Evolutionary conservation across 2,888 invertebrate genomes (phyloP), one percentile per base, ranked within the genome.

Genomic region (Lycocerus yunnanus): DNA sequence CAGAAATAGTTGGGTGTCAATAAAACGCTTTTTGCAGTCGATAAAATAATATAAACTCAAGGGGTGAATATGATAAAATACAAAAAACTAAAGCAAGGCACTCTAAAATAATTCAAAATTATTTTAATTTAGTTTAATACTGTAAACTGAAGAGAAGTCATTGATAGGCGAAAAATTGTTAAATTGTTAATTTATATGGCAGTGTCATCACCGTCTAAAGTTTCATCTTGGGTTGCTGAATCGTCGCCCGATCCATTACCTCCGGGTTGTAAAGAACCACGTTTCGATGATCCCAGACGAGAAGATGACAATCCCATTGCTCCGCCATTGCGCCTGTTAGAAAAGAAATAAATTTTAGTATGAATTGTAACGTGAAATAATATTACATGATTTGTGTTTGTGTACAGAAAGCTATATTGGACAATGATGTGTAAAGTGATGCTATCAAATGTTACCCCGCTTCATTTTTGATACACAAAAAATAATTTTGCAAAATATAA

Each of bases 191-290:
- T 61, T 43, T 77, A 77, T 73, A 77, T 90, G 78, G 89, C 88
- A 78, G 88, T 88, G 79, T 93, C 94, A 83, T 93, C 93, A 83
- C 92, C 93, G 86, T 93, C 93, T 86, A 92, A 90, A 82, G 93
- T 92, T 84, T 94, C 94, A 86, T 94, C 92, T 87, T 93, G 93
- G 80, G 93, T 92, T 84, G 92, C 90, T 75, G 93, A 93, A 86
- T 93, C 94, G 86, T 93, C 94, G 9, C 93, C 93, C 63, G 93
- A 93, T 79, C 92, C 93, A 79, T 87, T 87, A 59, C 87, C 90
- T 61, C 89, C 88, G 18, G 92, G 90, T 82, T 90, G 92, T 66
- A 94, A 90, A 4, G 94, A 93, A 43, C 92, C 90, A 72, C 94
- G 91, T 88, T 93, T 93, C 60, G 86, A 83, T 80, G 91, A 89